These are phyloP conservation scores for Dryobota labecula DNA, from an alignment of 2,888 invertebrate species.

Conservation along the genomic window DNA sequence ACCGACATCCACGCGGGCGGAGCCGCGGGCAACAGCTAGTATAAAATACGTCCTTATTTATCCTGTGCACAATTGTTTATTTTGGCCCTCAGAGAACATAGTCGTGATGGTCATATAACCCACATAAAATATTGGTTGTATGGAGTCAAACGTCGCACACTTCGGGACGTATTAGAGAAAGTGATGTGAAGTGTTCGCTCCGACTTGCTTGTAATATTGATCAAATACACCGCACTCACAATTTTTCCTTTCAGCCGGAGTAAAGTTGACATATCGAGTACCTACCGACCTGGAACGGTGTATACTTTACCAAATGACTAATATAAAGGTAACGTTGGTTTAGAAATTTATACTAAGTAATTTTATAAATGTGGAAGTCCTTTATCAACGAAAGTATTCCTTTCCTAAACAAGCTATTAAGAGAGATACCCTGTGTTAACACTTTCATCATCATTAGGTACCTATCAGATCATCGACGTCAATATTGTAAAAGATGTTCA, in stretches of 20 bases:
- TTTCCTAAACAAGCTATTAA: not conserved
- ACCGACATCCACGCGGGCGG: too few species aligned
- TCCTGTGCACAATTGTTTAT: too few species aligned
- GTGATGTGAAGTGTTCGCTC: not conserved
- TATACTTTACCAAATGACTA: constrained; percentile 9
- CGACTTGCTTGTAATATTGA: constrained; percentile 5
- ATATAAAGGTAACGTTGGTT: constrained; percentile 8
- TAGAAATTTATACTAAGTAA: too few species aligned
- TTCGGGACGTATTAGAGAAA: constrained; percentile 27
- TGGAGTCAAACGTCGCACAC: not conserved
- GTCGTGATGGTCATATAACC: not conserved
- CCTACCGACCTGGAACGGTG: not conserved
- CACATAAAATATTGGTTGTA: not conserved
- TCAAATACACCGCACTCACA: constrained; percentile 10
- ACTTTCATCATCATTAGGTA: too few species aligned
- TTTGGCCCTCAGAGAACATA: not conserved
- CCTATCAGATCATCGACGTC: not conserved
- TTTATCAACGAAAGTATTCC: constrained; percentile 3
- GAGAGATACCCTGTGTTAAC: too few species aligned
- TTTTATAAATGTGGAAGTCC: too few species aligned
- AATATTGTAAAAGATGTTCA: not conserved
- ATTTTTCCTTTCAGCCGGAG: constrained; percentile 28
- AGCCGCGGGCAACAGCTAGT: too few species aligned
- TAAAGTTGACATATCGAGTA: constrained; percentile 8
- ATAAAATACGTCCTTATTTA: too few species aligned